Percentiles rank a stretch among this genome's conserved stretches.
These are phyloP conservation scores for Pachliopta kotzebuea DNA, from an alignment of 2,888 invertebrate species.

Conservation along the genomic window DNA sequence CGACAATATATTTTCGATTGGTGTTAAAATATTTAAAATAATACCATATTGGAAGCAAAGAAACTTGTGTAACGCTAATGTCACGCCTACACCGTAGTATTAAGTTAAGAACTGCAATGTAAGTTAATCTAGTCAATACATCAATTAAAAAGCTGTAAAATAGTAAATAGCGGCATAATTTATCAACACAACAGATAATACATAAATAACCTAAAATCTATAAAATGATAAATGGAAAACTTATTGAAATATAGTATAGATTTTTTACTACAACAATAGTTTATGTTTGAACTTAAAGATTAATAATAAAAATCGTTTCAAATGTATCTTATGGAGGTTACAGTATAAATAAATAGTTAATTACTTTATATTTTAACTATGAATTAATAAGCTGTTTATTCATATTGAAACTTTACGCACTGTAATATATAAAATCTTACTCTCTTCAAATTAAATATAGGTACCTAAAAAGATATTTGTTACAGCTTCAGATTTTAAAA, in stretches of 20 bases:
- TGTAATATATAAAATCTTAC: not conserved
- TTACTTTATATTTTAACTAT: not conserved
- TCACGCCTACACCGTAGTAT: constrained; percentile 25
- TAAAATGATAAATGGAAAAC: constrained; percentile 2
- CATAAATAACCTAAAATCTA: constrained; percentile 8
- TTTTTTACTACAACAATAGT: not conserved
- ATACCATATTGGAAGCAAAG: not conserved
- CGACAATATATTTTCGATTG: not conserved
- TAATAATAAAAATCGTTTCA: not conserved
- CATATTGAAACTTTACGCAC: not conserved
- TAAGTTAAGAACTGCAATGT: constrained; percentile 25
- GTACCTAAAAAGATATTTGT: not conserved
- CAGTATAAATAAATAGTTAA: not conserved
- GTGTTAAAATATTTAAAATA: not conserved
- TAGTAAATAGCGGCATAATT: constrained; percentile 18
- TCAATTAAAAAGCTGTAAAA: constrained; percentile 7
- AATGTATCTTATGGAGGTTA: not conserved
- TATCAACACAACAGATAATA: not conserved
- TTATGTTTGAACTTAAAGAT: too few relatives aligned
- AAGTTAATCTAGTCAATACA: constrained; percentile 28
- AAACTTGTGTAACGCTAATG: constrained; percentile 19
- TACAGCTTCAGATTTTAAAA: constrained; percentile 11
- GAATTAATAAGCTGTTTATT: not conserved
- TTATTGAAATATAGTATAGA: not conserved
- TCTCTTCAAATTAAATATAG: not conserved